Percentiles rank a stretch among this genome's conserved stretches.
These are phyloP conservation scores for Parapristionchus giblindavisi DNA, from an alignment of 2,888 invertebrate genomes.

Conservation along the genomic window DNA sequence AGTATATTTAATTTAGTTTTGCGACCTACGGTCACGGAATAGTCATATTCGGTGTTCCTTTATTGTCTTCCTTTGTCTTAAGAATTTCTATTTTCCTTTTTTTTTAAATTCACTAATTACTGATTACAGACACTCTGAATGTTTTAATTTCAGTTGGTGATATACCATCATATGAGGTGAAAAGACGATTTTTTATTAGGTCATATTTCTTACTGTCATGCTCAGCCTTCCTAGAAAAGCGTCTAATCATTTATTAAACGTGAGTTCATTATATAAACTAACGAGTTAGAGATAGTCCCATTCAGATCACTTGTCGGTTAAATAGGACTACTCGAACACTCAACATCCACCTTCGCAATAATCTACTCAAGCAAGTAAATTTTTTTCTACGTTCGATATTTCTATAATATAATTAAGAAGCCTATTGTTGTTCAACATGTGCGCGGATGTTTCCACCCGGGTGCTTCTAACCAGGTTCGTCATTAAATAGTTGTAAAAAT, in stretches of 20 bases:
- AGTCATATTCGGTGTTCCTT: too few species aligned
- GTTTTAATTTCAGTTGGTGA: too few species aligned
- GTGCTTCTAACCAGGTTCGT: conserved; percentile 24
- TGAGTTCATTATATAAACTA: neutral
- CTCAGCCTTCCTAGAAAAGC: neutral
- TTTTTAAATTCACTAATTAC: too few species aligned
- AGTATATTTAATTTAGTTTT: too few species aligned
- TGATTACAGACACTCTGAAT: too few species aligned
- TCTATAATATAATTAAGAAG: neutral
- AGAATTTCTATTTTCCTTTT: too few species aligned
- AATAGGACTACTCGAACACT: neutral
- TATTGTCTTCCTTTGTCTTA: too few species aligned
- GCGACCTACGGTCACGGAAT: too few species aligned
- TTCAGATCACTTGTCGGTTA: conserved; percentile 7
- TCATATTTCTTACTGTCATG: too few species aligned
- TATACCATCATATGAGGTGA: too few species aligned
- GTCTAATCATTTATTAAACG: neutral
- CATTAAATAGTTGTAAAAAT: neutral
- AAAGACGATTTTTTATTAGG: too few species aligned
- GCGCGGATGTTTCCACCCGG: conserved; percentile 29
- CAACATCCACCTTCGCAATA: neutral
- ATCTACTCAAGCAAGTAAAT: conserved; percentile 16
- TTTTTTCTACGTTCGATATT: neutral
- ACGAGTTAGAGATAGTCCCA: too few species aligned
- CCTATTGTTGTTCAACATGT: neutral